A percentile compares a stretch with the other conserved stretches of the same genome.
phyloP scores from a whole-genome alignment of 2,888 invertebrate species.

The Agrotis segetum region DNA sequence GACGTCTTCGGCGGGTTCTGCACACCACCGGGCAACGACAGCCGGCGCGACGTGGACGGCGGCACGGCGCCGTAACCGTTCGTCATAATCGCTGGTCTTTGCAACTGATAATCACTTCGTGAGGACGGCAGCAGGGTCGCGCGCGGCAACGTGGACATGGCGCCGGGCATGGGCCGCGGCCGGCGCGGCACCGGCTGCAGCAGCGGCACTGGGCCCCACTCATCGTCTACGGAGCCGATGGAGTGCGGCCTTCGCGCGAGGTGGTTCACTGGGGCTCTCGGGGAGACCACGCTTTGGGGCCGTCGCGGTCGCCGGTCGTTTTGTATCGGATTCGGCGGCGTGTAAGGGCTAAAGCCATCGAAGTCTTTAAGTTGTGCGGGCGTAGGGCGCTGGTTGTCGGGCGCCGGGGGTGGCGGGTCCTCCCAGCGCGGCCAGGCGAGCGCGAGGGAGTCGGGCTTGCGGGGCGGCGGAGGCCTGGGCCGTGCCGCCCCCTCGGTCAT shows the following conservation, averaged over 20 bases:
- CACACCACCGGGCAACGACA: conserved; percentile 90
- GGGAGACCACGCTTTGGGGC: conserved; percentile 90
- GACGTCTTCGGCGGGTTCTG: conserved; percentile 90
- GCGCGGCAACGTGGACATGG: conserved; percentile 84
- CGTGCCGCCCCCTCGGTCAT: conserved; percentile 89
- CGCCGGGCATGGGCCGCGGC: conserved; percentile 84
- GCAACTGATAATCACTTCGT: conserved; percentile 92
- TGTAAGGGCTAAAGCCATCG: conserved; percentile 90
- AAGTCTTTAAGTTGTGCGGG: conserved; percentile 78
- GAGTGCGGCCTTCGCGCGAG: conserved; percentile 91
- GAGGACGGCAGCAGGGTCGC: conserved; percentile 91
- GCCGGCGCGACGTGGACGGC: conserved; percentile 87
- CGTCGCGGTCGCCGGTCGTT: conserved; percentile 81
- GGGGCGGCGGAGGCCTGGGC: conserved; percentile 89
- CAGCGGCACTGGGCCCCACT: conserved; percentile 87
- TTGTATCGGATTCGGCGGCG: conserved; percentile 87
- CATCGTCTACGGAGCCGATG: conserved; percentile 89
- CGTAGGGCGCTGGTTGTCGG: conserved; percentile 73
- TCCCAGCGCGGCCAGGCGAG: conserved; percentile 86
- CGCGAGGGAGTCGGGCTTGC: conserved; percentile 86
- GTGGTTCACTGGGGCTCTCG: conserved; percentile 79
- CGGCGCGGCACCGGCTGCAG: conserved; percentile 91
- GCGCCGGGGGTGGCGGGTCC: conserved; percentile 89
- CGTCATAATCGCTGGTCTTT: conserved; percentile 89
- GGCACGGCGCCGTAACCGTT: conserved; percentile 88